A percentile compares a stretch with the other conserved stretches of the same genome.
Evolutionary conservation across 2,797 vertebrate species (phyloP).

Genomic region (Acrossocheilus wenchowensis): DNA sequence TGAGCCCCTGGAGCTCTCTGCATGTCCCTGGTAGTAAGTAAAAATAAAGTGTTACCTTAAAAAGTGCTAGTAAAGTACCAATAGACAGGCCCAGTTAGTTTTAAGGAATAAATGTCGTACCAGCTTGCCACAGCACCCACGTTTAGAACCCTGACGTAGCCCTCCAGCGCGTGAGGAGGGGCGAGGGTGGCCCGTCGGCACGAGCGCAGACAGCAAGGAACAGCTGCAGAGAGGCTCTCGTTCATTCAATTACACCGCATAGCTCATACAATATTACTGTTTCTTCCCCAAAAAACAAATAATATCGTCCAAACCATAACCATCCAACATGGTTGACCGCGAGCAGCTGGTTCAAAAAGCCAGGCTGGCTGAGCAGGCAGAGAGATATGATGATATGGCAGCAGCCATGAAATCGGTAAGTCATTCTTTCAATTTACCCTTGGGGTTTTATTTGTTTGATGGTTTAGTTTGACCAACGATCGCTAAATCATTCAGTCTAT

Average conservation of each 20-base stretch:
- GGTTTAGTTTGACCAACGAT: background rate
- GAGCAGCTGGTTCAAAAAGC: constrained; percentile 99
- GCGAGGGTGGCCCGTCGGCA: constrained; percentile 81
- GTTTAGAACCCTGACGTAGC: constrained; percentile 76
- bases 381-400: constrained; percentile 98
- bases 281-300: constrained; percentile 59
- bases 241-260: constrained; percentile 74
- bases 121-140: constrained; percentile 63
- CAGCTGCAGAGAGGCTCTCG: constrained; percentile 80
- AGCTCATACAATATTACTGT: constrained; percentile 70
- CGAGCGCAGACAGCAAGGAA: constrained; percentile 85
- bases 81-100: background rate
- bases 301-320: constrained; percentile 63
- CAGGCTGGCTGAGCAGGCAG: constrained; percentile 98
- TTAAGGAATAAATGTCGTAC: rapidly evolving
- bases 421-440: constrained; percentile 59
- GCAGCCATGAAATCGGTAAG: constrained; percentile 99
- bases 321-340: constrained; percentile 91
- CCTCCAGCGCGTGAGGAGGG: constrained; percentile 63
- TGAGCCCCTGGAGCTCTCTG: too few species aligned
- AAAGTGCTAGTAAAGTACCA: too few species aligned
- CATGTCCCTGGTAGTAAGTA: too few species aligned
- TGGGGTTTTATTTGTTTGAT: background rate
- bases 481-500: background rate
- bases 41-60: too few species aligned